A percentile compares a stretch with the other conserved stretches of the same genome.
phyloP scores from a whole-genome alignment of 2,113 vertebrate species.

The Steatornis caripensis region DNA sequence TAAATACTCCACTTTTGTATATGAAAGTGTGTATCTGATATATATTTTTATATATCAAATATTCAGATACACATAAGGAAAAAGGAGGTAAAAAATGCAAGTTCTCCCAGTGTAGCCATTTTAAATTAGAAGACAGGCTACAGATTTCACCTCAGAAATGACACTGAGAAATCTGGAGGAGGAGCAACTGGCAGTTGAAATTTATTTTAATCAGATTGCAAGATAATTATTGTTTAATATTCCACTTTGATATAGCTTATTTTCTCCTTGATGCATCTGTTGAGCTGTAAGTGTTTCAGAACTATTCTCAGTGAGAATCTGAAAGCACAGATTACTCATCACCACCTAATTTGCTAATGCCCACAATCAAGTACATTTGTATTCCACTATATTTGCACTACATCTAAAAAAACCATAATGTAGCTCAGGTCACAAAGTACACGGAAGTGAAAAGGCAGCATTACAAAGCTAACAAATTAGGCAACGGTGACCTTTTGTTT shows the following conservation, averaged over 20 bases:
- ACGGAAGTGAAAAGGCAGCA: not conserved
- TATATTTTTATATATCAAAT: not conserved
- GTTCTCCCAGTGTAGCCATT: not conserved
- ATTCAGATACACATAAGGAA: not conserved
- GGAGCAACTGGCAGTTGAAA: not conserved
- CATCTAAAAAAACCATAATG: not conserved
- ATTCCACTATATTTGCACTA: not conserved
- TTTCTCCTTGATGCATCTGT: not conserved
- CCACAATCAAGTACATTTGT: not conserved
- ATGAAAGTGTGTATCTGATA: not conserved
- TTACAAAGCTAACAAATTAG: not conserved
- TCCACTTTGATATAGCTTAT: not conserved
- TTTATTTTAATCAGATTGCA: not conserved
- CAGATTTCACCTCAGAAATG: not conserved
- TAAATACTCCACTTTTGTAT: not conserved
- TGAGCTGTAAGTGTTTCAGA: not conserved
- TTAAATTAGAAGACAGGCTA: not conserved
- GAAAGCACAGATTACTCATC: not conserved
- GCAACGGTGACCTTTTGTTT: not conserved
- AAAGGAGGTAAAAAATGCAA: not conserved
- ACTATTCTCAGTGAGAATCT: not conserved
- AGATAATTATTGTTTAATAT: not conserved
- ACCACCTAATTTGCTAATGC: not conserved
- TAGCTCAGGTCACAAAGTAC: not conserved
- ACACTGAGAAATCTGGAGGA: not conserved